A percentile compares a stretch with the other conserved stretches of the same genome.
Evolutionary conservation across 2,113 vertebrate genomes (phyloP).

Genomic region (Aramus guarauna): DNA sequence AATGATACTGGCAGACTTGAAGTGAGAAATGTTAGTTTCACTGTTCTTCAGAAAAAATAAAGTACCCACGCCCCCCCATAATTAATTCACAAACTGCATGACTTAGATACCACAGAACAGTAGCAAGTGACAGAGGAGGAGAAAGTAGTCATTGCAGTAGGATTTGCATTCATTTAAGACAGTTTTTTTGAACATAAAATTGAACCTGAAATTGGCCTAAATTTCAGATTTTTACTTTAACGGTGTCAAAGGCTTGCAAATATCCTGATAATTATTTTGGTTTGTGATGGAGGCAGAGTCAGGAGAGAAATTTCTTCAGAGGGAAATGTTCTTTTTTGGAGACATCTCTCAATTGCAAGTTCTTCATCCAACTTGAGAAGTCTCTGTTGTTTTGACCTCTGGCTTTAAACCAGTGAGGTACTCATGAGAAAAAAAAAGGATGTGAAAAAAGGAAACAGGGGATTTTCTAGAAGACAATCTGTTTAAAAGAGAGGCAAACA

Average conservation of each 20-base stretch:
- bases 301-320: not conserved
- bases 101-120: not conserved
- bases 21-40: not conserved
- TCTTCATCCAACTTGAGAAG: not conserved
- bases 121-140: not conserved
- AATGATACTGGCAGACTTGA: not conserved
- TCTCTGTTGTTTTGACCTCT: not conserved
- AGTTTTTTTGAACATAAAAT: not conserved
- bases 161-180: not conserved
- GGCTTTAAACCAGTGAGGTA: not conserved
- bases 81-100: not conserved
- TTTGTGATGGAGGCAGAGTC: not conserved
- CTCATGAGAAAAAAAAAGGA: not conserved
- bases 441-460: not conserved
- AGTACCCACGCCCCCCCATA: not conserved
- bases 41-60: constrained; percentile 15
- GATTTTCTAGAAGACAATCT: not conserved
- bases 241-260: not conserved
- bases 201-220: not conserved
- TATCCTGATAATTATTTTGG: not conserved
- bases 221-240: not conserved
- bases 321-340: not conserved
- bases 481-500: not conserved
- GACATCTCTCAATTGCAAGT: not conserved
- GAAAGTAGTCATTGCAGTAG: not conserved